These are phyloP conservation scores for Matsumyia berberina DNA, from an alignment of 2,888 invertebrate species.

Conservation along the genomic window DNA sequence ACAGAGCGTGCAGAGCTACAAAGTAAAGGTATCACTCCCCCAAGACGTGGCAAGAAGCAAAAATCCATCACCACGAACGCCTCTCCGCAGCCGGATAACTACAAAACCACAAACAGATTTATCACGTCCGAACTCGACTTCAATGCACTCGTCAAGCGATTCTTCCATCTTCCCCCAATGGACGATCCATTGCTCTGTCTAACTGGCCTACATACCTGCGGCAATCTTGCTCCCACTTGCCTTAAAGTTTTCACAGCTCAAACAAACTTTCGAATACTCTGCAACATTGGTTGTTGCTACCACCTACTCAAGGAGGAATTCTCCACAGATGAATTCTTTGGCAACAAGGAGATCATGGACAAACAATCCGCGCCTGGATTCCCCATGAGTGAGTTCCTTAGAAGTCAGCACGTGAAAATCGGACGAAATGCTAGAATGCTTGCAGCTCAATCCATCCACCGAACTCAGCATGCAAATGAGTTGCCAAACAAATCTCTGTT, in stretches of 20 bases:
- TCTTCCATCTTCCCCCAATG: conserved; percentile 83
- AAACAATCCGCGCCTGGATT: conserved; percentile 85
- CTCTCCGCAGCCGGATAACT: conserved; percentile 81
- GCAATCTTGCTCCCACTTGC: conserved; percentile 90
- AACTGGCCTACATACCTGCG: conserved; percentile 95
- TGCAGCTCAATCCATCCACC: conserved; percentile 92
- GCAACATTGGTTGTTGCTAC: conserved; percentile 96
- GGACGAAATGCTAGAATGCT: conserved; percentile 94
- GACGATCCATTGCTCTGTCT: conserved; percentile 85
- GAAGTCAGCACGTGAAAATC: conserved; percentile 85
- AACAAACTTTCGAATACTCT: conserved; percentile 86
- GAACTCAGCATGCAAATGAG: conserved; percentile 86
- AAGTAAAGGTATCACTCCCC: conserved; percentile 82
- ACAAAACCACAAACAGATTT: conserved; percentile 87
- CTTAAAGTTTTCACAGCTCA: conserved; percentile 88
- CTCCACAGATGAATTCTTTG: conserved; percentile 81
- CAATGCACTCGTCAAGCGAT: conserved; percentile 84
- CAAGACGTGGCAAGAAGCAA: conserved; percentile 79
- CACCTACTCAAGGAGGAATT: conserved; percentile 89
- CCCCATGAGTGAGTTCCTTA: conserved; percentile 88
- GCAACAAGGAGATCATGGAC: conserved; percentile 80
- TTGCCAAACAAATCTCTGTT: conserved; percentile 88
- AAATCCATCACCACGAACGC: conserved; percentile 9
- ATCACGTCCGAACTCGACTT: conserved; percentile 87
- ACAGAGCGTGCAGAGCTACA: conserved; percentile 85